phyloP scores from a whole-genome alignment of 2,888 invertebrate species.

The Baccha elongata region DNA sequence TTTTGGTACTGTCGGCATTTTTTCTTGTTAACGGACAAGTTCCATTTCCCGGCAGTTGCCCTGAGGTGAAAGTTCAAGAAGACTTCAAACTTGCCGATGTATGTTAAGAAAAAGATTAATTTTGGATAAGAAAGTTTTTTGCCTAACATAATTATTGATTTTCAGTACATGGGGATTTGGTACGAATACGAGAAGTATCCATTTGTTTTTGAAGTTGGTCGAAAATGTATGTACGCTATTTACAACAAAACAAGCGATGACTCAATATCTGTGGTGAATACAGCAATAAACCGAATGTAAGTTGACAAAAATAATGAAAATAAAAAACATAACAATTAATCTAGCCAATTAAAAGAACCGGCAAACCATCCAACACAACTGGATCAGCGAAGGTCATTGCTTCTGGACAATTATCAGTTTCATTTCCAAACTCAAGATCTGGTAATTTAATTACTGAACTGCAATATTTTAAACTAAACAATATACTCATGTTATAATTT shows the following conservation, averaged over 20 bases:
- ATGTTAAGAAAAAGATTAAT: conserved; percentile 63
- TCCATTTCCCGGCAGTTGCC: conserved; percentile 86
- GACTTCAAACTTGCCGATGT: conserved; percentile 84
- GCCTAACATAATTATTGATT: conserved; percentile 24
- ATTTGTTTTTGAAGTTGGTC: conserved; percentile 88
- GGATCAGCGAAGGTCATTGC: conserved; percentile 78
- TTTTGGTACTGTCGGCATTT: conserved; percentile 17
- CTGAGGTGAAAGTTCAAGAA: conserved; percentile 84
- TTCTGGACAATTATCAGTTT: conserved; percentile 78
- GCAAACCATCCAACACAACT: conserved; percentile 75
- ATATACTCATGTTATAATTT: not conserved
- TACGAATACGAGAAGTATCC: conserved; percentile 90
- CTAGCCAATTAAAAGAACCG: conserved; percentile 75
- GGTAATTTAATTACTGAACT: conserved; percentile 72
- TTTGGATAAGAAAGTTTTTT: no score
- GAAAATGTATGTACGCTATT: conserved; percentile 88
- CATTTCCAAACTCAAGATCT: conserved; percentile 74
- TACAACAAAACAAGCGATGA: conserved; percentile 84
- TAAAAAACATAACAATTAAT: not conserved
- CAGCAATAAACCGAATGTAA: conserved; percentile 78
- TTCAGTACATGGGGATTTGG: conserved; percentile 89
- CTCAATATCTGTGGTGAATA: conserved; percentile 83
- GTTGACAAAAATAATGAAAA: conserved; percentile 56
- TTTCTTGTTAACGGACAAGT: conserved; percentile 83
- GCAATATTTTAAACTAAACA: not conserved